Evolutionary conservation across 2,888 invertebrate species (phyloP).

Genomic region (Phyllotreta striolata): DNA sequence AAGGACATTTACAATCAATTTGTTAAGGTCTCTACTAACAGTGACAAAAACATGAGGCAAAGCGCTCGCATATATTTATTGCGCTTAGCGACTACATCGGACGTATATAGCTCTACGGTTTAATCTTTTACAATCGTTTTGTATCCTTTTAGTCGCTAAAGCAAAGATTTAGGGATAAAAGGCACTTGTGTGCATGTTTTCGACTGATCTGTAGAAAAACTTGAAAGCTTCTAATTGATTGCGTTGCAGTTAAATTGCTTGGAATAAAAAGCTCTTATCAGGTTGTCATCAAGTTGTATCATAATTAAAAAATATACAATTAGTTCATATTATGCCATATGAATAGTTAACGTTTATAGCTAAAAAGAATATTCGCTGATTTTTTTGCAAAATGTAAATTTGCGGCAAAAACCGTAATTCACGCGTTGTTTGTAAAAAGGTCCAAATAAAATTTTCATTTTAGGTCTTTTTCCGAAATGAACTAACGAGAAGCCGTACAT

Average conservation of each 20-base stretch:
- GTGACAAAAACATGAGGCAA: constrained; percentile 44
- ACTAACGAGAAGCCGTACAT: constrained; percentile 22
- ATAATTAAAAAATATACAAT: no score
- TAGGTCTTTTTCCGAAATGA: neutral
- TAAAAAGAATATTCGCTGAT: no score
- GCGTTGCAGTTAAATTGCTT: neutral
- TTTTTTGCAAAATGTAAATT: no score
- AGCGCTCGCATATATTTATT: constrained; percentile 27
- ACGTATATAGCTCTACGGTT: constrained; percentile 18
- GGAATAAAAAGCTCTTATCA: no score
- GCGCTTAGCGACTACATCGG: constrained; percentile 16
- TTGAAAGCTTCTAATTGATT: neutral
- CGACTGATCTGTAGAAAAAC: neutral
- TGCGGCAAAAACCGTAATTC: no score
- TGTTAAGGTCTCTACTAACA: constrained; percentile 46
- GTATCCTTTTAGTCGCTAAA: constrained; percentile 12
- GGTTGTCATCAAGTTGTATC: no score
- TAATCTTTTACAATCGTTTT: constrained; percentile 17
- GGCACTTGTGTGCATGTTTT: constrained; percentile 5
- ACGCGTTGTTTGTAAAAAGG: neutral
- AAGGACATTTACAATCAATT: constrained; percentile 51
- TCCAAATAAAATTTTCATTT: neutral
- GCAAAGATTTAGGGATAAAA: constrained; percentile 16
- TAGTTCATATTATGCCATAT: no score
- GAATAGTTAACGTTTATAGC: no score